Base-by-base conservation (phyloP, 2,797 vertebrate species). In the Tapirus indicus region DNA sequence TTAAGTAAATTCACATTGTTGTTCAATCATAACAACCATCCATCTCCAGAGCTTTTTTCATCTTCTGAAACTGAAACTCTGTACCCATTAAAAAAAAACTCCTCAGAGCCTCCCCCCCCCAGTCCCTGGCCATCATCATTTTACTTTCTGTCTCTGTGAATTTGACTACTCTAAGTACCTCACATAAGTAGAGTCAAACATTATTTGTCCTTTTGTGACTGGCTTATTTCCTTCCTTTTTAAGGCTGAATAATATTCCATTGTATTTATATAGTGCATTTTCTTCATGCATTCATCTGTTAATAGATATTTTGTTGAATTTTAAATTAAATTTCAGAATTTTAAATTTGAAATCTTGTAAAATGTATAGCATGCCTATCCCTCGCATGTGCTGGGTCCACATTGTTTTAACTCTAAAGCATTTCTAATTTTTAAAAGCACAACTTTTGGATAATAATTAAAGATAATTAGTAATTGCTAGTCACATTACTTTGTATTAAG, bases 31-130 rank as follows among this genome's bases (percentile, higher is more conserved):
- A 11, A 78, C 2, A 4, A 23, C 1, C 1, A 47, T 29, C 25
- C 47, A 79, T 49, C 20, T 91, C 23, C 14, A 75, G n/a, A 93
- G 44, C 1, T 27, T 60, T 74, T 78, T 56, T 21, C 7, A 35
- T 60, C 54, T 86, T 89, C n/a, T 32, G 25, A 47, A 52, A 77
- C 5, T 23, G 6, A 64, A 80, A 54, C 32, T 86, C 14, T 29
- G 13, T 66, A n/a, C 1, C 7, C 2, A 29, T 18, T 82, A 78
- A 60, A 29, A 92, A 56, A 18, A 41, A 58, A 72, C 35, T 17
- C 27, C 3, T 32, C 56, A 27, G 20, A 77, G n/a, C 4, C 5
- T 13, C 3, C 4, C 58, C 0, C 0, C 11, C 1, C 1, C 3
- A 54, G 23, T 7, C 0, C 7, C 7, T 71, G 8, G 8, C 0